Base-by-base conservation (phyloP, 1,140 invertebrate genomes). In the Trissolcus basalis region DNA sequence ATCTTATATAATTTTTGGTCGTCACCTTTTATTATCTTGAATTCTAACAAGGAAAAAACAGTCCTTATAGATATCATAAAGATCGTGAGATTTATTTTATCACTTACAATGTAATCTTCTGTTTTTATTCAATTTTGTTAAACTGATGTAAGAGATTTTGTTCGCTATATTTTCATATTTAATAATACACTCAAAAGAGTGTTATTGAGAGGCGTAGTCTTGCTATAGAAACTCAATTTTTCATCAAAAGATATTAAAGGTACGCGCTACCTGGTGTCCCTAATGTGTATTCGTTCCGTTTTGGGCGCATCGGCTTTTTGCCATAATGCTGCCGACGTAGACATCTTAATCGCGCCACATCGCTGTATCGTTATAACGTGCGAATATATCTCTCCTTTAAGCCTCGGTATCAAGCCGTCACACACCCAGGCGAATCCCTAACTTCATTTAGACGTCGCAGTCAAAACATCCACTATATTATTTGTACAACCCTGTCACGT, bases 201-300 rank as follows among this genome's bases (percentile, higher is more conserved):
- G 9, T 27, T 27, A 27, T 27, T 27, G 6, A 27, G 19, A 27
- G 19, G 19, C 19, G n/a, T 27, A 1, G 19, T 6, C 2, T 3
- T 27, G 6, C 19, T 27, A 27, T 27, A 27, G 19, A 27, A 39
- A 39, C 3, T 9, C 36, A 9, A 39, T 3, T 39, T 39, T 39
- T 9, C 9, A 9, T 3, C 9, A 8, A 39, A 53, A 45, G 60
- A 75, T 69, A 55, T 64, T 64, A 43, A 59, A 68, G 64, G 59
- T 63, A 51, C 19, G 32, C 45, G 48, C 59, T 75, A 75, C 65
- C 65, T 75, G 64, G 47, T 41, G 49, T 54, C 64, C 47, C 56
- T 75, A 75, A 75, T 75, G 72, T 45, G 72, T 64, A 69, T 69
- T 64, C 72, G 72, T 74, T 61, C 50, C 58, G 50, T 68, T 74